Conservation (phyloP, 2,888 invertebrate genomes). For the Hetaerina titia region DNA sequence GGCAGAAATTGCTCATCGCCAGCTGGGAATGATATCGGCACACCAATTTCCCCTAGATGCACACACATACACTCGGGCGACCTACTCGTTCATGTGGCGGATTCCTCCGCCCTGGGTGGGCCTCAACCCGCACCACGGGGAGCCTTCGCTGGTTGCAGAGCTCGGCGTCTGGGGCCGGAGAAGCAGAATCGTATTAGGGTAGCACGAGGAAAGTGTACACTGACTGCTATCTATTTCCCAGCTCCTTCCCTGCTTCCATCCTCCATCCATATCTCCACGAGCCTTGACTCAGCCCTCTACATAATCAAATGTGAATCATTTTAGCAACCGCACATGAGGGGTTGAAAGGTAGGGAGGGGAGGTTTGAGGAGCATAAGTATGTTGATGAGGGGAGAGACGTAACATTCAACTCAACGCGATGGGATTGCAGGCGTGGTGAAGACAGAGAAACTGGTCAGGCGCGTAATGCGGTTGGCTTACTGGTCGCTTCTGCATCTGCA, state of each 20-base stretch:
- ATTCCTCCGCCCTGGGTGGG: not conserved
- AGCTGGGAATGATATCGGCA: not conserved
- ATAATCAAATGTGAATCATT: slow-evolving; percentile 10
- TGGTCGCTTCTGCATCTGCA: not conserved
- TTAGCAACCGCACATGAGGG: not conserved
- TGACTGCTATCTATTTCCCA: not conserved
- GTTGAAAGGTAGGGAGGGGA: no score
- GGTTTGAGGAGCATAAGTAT: no score
- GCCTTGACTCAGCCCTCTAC: not conserved
- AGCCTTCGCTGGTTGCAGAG: not conserved
- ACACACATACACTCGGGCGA: not conserved
- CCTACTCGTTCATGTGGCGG: not conserved
- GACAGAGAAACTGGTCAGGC: not conserved
- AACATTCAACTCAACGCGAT: not conserved
- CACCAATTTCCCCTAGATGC: not conserved
- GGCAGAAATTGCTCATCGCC: slow-evolving; percentile 31
- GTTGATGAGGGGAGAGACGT: no score
- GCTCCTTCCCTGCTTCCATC: not conserved
- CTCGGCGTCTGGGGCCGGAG: not conserved
- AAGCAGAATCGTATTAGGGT: not conserved
- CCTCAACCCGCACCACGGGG: not conserved
- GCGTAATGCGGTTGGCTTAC: not conserved
- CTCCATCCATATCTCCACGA: not conserved
- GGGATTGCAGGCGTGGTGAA: not conserved
- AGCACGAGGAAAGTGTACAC: not conserved